Base-by-base conservation (phyloP, 1,140 invertebrate genomes). In the Drosophila seguyi region DNA sequence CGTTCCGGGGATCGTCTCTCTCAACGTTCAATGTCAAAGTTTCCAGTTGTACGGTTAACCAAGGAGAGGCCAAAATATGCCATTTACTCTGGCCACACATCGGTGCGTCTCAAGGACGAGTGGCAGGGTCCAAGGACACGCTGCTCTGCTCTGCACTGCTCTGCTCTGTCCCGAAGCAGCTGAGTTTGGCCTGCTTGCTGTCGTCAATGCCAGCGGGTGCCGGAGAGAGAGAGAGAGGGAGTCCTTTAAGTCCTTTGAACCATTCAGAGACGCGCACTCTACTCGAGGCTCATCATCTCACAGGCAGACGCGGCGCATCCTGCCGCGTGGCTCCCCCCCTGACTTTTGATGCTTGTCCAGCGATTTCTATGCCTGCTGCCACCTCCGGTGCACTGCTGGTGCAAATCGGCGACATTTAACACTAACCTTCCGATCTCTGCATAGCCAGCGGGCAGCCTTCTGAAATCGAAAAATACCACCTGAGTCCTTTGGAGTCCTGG, bases 21-120 rank as follows among this genome's bases (percentile, higher is more conserved):
- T 10, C 11, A 16, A 18, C 1, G 22, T 18, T 77, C 77, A 81
- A 80, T 71, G 77, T 16, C 77, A 74, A 58, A 44, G 47, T 34
- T 63, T 61, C 59, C 25, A 45, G 31, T 31, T 50, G 52, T 75
- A 87, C 66, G 85, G 86, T 88, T 90, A 90, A 90, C 86, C 81
- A 84, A 55, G 86, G 78, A 85, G 59, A 66, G 86, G 81, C 85
- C 85, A 90, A 90, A 90, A 90, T 90, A 90, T 86, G 62, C 71
- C 81, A 90, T 90, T 90, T 90, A 90, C 75, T 36, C 53, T 86
- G 83, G 83, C 83, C 83, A 86, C 83, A 86, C 75, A 86, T 82
- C 62, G 39, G 36, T 36, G 34, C 6, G 34, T 50, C 29, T 56
- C 85, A 90, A 90, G 85, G 81, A 75, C 84, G 69, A 29, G 13